Percentiles rank a stretch among this genome's conserved stretches.
Evolutionary conservation across 1,140 invertebrate genomes (phyloP).

Genomic region (Ceratina calcarata): DNA sequence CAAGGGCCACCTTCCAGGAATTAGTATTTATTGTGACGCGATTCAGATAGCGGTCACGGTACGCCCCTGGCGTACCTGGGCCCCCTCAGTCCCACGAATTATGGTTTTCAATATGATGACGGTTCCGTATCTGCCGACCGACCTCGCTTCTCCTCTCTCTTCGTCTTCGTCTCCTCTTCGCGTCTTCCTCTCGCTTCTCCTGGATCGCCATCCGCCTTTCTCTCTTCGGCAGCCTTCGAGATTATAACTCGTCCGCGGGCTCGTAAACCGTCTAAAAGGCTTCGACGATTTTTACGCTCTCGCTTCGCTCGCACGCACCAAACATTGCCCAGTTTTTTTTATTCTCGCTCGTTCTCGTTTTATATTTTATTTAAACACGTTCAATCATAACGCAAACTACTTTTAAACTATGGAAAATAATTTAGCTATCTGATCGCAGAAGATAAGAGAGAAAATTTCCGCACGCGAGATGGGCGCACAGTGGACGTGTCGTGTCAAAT

Average conservation of each 20-base stretch:
- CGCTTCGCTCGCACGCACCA: conserved; percentile 49
- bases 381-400: too few species aligned
- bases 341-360: neutral
- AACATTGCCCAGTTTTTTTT: neutral
- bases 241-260: conserved; percentile 71
- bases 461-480: conserved; percentile 57
- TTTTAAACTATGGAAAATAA: too few species aligned
- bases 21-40: conserved; percentile 81
- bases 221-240: conserved; percentile 55
- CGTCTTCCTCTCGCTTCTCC: neutral
- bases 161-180: conserved; percentile 34
- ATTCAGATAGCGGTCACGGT: conserved; percentile 78
- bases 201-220: conserved; percentile 25
- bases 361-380: too few species aligned
- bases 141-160: conserved; percentile 33
- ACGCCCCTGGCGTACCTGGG: conserved; percentile 61
- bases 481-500: conserved; percentile 63
- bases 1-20: conserved; percentile 77
- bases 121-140: conserved; percentile 72
- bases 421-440: too few species aligned
- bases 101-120: conserved; percentile 80
- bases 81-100: conserved; percentile 74
- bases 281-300: conserved; percentile 62
- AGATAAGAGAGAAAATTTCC: conserved; percentile 35
- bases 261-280: conserved; percentile 76